Evolutionary conservation across 2,888 invertebrate species (phyloP), one percentile per base, ranked within the genome.

Genomic region (Tipula lateralis): DNA sequence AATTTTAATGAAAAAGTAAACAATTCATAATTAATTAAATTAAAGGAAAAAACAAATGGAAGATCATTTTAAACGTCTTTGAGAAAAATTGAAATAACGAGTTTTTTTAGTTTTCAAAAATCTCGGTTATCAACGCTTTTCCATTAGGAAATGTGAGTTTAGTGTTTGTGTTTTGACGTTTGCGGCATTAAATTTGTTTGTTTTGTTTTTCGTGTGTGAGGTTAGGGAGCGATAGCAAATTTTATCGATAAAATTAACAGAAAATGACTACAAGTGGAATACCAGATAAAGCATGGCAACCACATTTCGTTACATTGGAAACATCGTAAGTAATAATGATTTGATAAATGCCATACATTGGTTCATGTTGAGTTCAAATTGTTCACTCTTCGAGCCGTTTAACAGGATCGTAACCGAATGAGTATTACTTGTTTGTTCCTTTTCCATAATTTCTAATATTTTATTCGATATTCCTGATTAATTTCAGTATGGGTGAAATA

Each of bases 241-340:
- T 29, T 82, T n/a, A 24, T 80, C 30, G 30, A n/a, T 13, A n/a
- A 30, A 82, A 82, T 82, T 29, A 82, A 81, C 5, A 29, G n/a
- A 66, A 66, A 6, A 82, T 82, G 82, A 82, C 82, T 16, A 32
- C 82, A 1, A 82, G 82, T 84, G 95, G 95, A 50, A 95, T 96
- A 87, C 96, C 96, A 0, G 96, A 96, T 88, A 96, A 95, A 91
- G 94, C 95, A 86, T 97, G 97, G 97, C 96, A 96, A 88, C 97
- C 97, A 4, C 95, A 95, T 9, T 93, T 94, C 87, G 96, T 96
- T 4, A 92, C 94, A 19, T 89, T 97, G 84, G 96, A 96, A 90
- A 97, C 97, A 85, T 94, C 95, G 96, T 96, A 91, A 93, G 94
- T 91, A 85, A n/a, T n/a, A n/a, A n/a, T n/a, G n/a, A n/a, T n/a